Base-by-base conservation (phyloP, 2,113 vertebrate genomes). In the Engystomops pustulosus region DNA sequence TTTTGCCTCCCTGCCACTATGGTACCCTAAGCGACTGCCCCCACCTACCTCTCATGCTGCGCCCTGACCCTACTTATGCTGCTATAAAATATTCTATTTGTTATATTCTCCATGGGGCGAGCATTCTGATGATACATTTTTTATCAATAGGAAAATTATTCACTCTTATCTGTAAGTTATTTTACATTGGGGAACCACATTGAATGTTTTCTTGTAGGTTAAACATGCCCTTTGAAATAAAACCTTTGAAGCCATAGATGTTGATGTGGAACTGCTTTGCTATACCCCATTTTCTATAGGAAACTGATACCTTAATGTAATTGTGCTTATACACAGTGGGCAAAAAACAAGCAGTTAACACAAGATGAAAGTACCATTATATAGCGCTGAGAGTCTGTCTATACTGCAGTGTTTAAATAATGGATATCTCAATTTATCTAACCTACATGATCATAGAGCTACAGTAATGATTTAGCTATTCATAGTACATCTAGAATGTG, bases 381-480 rank as follows among this genome's bases (percentile, higher is more conserved):
- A 8, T 55, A 34, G 30, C 18, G 6, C 74, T 23, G 44, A n/a
- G n/a, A 3, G 25, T 47, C 32, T 41, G 47, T 14, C 18, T 4
- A n/a, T 25, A 78, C 32, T 18, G 75, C 44, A 62, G 23, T 30
- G 36, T n/a, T 68, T 80, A 80, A 80, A 80, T 80, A 34, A 80
- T 80, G 79, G 18, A 80, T 51, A 80, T 69, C 45, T 68, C 27
- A 14, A 23, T 69, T 23, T 80, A 36, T 70, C 62, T 47, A 70
- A 69, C 79, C 44, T 68, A 36, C 45, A 69, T 69, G 67, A 81
- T 53, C 47, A 27, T 70, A 81, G 45, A 15, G 30, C 47, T 81
- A 34, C 38, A 17, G 32, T 34, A 81, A 53, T 81, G 79, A 69
- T 49, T 70, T 49, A 55, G 79, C 51, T 81, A 81, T 81, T 81